phyloP scores from a whole-genome alignment of 2,888 invertebrate species.

The Dasysyrphus tricinctus region DNA sequence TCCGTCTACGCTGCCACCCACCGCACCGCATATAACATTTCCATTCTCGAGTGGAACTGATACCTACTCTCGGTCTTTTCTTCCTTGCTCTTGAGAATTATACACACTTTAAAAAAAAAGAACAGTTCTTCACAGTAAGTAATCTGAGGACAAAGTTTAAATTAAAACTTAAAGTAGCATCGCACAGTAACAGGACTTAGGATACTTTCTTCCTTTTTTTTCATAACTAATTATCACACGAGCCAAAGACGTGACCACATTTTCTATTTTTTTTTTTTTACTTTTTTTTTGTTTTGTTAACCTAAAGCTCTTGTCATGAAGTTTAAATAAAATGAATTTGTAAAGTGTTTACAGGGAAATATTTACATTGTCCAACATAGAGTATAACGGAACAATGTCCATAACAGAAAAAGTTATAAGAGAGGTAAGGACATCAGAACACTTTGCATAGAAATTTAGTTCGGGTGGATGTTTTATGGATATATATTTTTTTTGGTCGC shows the following conservation, averaged over 20 bases:
- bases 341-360: constrained; percentile 55
- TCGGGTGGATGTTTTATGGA: neutral
- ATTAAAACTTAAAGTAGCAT: constrained; percentile 65
- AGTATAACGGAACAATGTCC: constrained; percentile 5
- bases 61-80: neutral
- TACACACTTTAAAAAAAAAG: neutral
- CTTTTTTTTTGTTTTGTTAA: constrained; percentile 18
- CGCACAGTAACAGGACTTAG: constrained; percentile 19
- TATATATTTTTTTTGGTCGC: neutral
- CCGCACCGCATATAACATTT: constrained; percentile 34
- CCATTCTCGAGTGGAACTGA: constrained; percentile 44
- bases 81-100: neutral
- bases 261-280: constrained; percentile 16
- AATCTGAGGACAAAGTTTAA: constrained; percentile 54
- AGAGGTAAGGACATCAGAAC: constrained; percentile 36
- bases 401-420: constrained; percentile 33
- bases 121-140: constrained; percentile 5
- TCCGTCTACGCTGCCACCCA: neutral
- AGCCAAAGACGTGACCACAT: constrained; percentile 65
- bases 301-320: constrained; percentile 10
- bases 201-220: constrained; percentile 5
- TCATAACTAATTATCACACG: constrained; percentile 68
- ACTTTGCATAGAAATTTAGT: constrained; percentile 53
- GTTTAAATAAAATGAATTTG: constrained; percentile 40
- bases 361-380: constrained; percentile 57